These are phyloP conservation scores for Phymorhynchus buccinoides DNA, from an alignment of 1,140 invertebrate species.

Conservation along the genomic window DNA sequence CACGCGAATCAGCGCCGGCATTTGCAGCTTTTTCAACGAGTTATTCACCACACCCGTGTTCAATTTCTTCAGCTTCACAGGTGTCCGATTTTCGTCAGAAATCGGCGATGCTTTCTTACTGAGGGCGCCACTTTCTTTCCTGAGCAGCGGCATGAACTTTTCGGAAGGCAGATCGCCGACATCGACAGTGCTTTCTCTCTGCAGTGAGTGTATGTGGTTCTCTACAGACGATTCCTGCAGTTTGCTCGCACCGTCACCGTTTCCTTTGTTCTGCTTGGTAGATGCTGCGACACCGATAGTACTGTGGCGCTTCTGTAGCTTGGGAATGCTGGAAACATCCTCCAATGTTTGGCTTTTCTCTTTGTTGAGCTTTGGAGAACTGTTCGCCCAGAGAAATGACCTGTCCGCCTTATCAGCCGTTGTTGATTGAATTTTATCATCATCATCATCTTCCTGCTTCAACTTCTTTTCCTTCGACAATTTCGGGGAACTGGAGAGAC, in stretches of 20 bases:
- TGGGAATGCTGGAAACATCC: neutral
- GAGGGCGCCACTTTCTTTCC: no score
- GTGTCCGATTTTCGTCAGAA: no score
- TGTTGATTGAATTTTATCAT: neutral
- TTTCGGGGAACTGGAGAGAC: slow-evolving; percentile 34
- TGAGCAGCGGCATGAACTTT: no score
- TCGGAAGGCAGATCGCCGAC: no score
- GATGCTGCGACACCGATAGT: neutral
- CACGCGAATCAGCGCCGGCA: neutral
- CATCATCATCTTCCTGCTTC: neutral
- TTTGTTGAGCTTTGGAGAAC: neutral
- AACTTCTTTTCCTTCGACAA: slow-evolving; percentile 38
- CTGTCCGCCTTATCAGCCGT: neutral
- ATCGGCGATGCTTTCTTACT: no score
- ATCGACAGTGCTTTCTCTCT: no score
- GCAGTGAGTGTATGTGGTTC: neutral
- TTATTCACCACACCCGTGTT: slow-evolving; percentile 57
- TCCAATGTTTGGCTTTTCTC: no score
- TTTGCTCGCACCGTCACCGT: no score
- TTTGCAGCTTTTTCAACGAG: slow-evolving; percentile 42
- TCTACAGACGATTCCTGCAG: neutral
- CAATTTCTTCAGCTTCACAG: slow-evolving; percentile 57
- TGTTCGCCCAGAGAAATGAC: neutral
- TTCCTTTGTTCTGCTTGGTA: neutral
- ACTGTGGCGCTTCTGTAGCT: neutral